phyloP scores from a whole-genome alignment of 2,797 vertebrate species.

The Taeniopygia guttata region DNA sequence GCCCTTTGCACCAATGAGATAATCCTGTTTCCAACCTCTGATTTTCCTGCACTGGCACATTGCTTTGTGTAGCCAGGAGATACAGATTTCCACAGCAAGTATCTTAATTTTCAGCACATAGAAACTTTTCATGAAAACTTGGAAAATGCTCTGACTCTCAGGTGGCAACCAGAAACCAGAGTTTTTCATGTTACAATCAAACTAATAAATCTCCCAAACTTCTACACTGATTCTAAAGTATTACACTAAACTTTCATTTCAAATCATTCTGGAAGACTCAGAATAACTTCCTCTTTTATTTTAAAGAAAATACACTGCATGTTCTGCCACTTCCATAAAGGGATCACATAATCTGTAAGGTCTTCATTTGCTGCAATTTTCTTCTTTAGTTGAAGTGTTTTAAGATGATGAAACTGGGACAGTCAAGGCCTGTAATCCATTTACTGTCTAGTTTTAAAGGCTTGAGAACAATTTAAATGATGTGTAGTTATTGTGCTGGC shows the following conservation, averaged over 20 bases:
- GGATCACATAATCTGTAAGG: not conserved
- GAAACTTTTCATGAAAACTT: not conserved
- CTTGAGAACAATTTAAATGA: not conserved
- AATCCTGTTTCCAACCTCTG: not conserved
- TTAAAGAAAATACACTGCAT: not conserved
- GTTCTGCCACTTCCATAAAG: not conserved
- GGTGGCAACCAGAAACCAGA: not conserved
- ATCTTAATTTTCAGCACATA: not conserved
- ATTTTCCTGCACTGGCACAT: not conserved
- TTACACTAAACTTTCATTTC: slow-evolving; percentile 1
- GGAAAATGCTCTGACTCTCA: not conserved
- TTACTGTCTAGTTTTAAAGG: not conserved
- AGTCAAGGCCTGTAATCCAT: not conserved
- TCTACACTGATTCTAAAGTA: not conserved
- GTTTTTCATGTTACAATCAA: not conserved
- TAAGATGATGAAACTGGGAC: not conserved
- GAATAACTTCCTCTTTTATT: not conserved
- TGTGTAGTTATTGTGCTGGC: not conserved
- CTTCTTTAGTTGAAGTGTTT: not conserved
- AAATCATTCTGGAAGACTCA: not conserved
- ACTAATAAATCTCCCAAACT: not conserved
- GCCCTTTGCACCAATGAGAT: not conserved
- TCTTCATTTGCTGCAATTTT: not conserved
- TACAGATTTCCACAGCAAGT: not conserved
- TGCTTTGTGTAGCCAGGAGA: not conserved